Percentiles rank a stretch among this genome's conserved stretches.
phyloP scores from a whole-genome alignment of 2,113 vertebrate genomes.

The Channa maculata region DNA sequence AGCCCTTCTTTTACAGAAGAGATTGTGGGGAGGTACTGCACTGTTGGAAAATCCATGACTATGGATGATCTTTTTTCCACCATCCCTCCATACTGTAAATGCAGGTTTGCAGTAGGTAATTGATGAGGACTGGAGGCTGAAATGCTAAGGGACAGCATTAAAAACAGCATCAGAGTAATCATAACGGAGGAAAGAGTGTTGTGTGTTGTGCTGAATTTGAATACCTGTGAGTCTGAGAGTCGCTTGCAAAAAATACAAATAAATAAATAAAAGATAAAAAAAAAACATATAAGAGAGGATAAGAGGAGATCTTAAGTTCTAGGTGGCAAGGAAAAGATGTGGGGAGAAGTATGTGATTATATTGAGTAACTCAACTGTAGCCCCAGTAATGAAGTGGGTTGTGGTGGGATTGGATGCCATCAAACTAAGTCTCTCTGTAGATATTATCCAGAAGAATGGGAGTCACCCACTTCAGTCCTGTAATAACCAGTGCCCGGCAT shows the following conservation, averaged over 20 bases:
- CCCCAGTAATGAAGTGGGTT: neutral
- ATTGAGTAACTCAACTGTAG: neutral
- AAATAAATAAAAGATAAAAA: neutral
- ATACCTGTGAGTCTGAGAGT: neutral
- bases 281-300: too few relatives aligned
- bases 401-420: slow-evolving; percentile 14
- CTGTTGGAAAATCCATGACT: slow-evolving; percentile 32
- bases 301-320: neutral
- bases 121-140: neutral
- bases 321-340: neutral
- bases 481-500: slow-evolving; percentile 38
- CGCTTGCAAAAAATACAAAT: neutral
- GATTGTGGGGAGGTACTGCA: neutral
- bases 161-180: neutral
- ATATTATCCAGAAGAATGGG: slow-evolving; percentile 59
- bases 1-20: slow-evolving; percentile 11
- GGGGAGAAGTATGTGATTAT: neutral
- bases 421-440: slow-evolving; percentile 28
- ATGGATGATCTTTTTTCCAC: slow-evolving; percentile 42
- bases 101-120: neutral
- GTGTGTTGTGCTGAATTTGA: neutral
- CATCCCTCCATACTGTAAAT: too few relatives aligned
- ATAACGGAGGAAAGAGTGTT: too few relatives aligned
- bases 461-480: slow-evolving; percentile 49
- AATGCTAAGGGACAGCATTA: slow-evolving; percentile 7